phyloP scores from a whole-genome alignment of 1,140 invertebrate genomes.

The Formica selysi region DNA sequence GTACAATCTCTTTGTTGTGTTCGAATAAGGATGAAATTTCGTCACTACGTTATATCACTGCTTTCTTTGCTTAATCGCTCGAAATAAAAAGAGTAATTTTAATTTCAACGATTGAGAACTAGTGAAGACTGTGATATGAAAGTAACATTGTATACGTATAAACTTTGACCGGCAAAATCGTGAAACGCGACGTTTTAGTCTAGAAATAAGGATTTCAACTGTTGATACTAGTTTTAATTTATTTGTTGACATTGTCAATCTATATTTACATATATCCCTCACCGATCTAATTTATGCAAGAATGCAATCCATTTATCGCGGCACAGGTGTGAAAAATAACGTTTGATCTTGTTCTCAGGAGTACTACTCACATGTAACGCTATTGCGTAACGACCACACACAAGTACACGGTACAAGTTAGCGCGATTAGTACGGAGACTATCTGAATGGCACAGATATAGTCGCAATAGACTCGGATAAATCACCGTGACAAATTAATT shows the following conservation, averaged over 20 bases:
- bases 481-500: slow-evolving; percentile 52
- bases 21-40: slow-evolving; percentile 21
- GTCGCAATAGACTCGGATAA: not conserved
- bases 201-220: slow-evolving; percentile 26
- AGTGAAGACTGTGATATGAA: not conserved
- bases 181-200: slow-evolving; percentile 25
- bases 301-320: slow-evolving; percentile 14
- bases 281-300: not conserved
- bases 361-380: slow-evolving; percentile 13
- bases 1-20: not conserved
- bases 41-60: slow-evolving; percentile 13
- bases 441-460: slow-evolving; percentile 35
- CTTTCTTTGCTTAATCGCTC: not conserved
- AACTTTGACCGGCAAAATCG: slow-evolving; percentile 36
- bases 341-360: slow-evolving; percentile 44
- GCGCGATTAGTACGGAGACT: slow-evolving; percentile 42
- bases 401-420: slow-evolving; percentile 14
- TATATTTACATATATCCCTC: not conserved
- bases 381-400: slow-evolving; percentile 46
- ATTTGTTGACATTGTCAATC: not conserved
- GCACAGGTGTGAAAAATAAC: slow-evolving; percentile 51
- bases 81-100: slow-evolving; percentile 16
- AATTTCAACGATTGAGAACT: slow-evolving; percentile 10
- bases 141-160: not conserved
- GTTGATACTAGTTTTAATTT: not conserved